Percentiles rank a stretch among this genome's conserved stretches.
Evolutionary conservation across 2,888 invertebrate genomes (phyloP).

Genomic region (Pheosia gnoma): DNA sequence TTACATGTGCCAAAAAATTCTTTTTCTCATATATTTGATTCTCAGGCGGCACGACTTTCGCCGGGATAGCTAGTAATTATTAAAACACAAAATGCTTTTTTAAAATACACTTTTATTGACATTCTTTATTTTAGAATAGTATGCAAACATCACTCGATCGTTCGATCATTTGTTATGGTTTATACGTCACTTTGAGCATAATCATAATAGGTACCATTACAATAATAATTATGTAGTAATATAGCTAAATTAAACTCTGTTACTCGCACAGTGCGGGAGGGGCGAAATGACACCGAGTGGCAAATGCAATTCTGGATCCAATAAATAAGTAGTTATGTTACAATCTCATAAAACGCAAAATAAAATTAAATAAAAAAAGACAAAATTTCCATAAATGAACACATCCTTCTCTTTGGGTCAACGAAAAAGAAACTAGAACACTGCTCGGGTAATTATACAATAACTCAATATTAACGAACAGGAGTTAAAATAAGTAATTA

Average conservation of each 20-base stretch:
- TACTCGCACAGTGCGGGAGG: conserved; percentile 37
- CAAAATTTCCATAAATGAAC: conserved; percentile 72
- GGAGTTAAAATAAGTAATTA: neutral
- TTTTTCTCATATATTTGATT: too few species aligned
- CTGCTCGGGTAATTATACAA: conserved; percentile 58
- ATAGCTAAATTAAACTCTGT: conserved; percentile 49
- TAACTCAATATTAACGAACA: conserved; percentile 31
- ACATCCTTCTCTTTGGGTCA: conserved; percentile 78
- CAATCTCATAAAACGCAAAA: conserved; percentile 67
- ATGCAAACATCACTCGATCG: conserved; percentile 80
- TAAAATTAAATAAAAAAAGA: conserved; percentile 57
- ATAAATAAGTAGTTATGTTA: conserved; percentile 71
- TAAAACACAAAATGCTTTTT: conserved; percentile 60
- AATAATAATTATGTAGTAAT: conserved; percentile 39
- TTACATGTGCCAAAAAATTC: too few species aligned
- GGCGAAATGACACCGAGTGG: conserved; percentile 51
- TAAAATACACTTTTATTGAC: conserved; percentile 84
- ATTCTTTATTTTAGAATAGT: conserved; percentile 79
- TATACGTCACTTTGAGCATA: conserved; percentile 76
- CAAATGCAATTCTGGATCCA: conserved; percentile 80
- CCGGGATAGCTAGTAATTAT: conserved; percentile 1
- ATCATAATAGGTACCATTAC: conserved; percentile 49
- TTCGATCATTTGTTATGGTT: conserved; percentile 64
- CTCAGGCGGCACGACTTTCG: too few species aligned
- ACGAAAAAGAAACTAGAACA: conserved; percentile 60